Conservation (phyloP, 2,797 vertebrate species). For the Gymnothorax javanicus region DNA sequence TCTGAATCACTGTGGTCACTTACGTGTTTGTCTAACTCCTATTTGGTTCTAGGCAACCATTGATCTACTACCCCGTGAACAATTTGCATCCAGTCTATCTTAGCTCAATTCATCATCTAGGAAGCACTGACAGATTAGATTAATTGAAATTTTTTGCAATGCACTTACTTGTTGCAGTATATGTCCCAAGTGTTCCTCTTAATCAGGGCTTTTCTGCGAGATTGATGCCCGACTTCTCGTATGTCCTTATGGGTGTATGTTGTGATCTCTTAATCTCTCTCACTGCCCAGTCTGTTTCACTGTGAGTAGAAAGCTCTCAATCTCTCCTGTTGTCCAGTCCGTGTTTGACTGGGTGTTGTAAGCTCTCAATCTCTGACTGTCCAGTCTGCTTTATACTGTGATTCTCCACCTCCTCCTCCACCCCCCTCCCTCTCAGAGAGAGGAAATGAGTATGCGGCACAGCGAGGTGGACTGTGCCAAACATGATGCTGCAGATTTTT, state of each 20-base stretch:
- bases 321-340: no score
- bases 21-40: no score
- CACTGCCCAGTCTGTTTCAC: no score
- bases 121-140: no score
- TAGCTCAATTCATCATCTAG: no score
- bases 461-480: constrained; percentile 34
- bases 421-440: constrained; percentile 51
- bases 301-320: no score
- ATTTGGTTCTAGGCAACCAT: no score
- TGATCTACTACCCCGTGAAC: no score
- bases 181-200: background rate
- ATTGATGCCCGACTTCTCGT: background rate
- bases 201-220: background rate
- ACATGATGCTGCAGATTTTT: constrained; percentile 54
- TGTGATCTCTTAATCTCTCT: constrained; percentile 27
- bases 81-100: no score
- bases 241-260: background rate
- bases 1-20: background rate
- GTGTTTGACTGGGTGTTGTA: no score
- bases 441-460: constrained; percentile 53
- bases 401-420: constrained; percentile 51
- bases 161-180: background rate
- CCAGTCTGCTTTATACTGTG: constrained; percentile 38
- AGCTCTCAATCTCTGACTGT: no score
- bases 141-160: no score